A percentile compares a stretch with the other conserved stretches of the same genome.
Conservation (phyloP, 2,888 invertebrate species). For the Polydrusus cervinus region DNA sequence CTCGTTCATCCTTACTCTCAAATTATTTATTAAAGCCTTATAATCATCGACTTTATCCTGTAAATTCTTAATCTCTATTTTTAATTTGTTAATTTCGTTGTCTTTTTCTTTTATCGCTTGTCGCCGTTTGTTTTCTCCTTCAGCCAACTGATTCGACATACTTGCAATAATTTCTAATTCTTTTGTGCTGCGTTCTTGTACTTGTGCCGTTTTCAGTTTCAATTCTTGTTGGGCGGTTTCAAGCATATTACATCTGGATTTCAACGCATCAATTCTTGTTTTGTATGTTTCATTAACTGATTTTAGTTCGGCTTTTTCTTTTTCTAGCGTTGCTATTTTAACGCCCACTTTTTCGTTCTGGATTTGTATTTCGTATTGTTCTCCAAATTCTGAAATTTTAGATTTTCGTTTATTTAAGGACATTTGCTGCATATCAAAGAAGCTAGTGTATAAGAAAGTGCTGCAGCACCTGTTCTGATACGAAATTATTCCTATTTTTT, state of each 20-base stretch:
- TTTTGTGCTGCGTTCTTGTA: constrained; percentile 78
- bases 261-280: constrained; percentile 79
- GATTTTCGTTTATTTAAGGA: no score
- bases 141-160: constrained; percentile 75
- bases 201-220: constrained; percentile 76
- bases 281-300: constrained; percentile 76
- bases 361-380: constrained; percentile 30
- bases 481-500: no score
- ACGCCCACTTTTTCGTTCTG: constrained; percentile 36
- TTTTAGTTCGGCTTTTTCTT: constrained; percentile 75
- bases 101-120: constrained; percentile 74
- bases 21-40: constrained; percentile 36
- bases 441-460: no score
- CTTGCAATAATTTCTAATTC: constrained; percentile 78
- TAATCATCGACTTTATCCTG: constrained; percentile 63
- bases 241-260: constrained; percentile 80
- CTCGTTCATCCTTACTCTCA: constrained; percentile 4
- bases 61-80: constrained; percentile 70
- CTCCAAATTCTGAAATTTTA: constrained; percentile 23
- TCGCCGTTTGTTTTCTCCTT: constrained; percentile 72
- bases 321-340: constrained; percentile 69
- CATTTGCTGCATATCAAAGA: no score
- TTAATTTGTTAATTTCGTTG: constrained; percentile 71
- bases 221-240: constrained; percentile 77
- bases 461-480: no score